These are phyloP conservation scores for Oncorhynchus masou DNA, from an alignment of 2,113 vertebrate species.

Conservation along the genomic window DNA sequence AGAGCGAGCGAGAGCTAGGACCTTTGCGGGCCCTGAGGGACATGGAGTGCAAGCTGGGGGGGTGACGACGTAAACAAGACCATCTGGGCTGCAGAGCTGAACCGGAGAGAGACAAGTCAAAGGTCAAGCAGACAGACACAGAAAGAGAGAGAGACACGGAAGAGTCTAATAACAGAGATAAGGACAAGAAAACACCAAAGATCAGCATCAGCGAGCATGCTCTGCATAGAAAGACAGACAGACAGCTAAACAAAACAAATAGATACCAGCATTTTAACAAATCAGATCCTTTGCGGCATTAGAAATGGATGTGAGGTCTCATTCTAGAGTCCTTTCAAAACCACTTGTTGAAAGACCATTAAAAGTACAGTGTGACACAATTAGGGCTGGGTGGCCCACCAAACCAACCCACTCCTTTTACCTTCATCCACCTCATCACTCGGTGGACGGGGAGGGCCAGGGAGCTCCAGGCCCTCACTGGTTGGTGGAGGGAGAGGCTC, in stretches of 20 bases:
- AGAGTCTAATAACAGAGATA: background rate
- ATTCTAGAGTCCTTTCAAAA: too few species aligned
- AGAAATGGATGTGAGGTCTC: too few species aligned
- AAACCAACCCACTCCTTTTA: slow-evolving; percentile 4
- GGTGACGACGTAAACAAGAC: slow-evolving; percentile 30
- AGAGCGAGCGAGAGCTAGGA: slow-evolving; percentile 34
- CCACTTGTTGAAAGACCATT: too few species aligned
- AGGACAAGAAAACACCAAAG: background rate
- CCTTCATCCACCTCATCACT: slow-evolving; percentile 32
- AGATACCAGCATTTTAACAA: background rate
- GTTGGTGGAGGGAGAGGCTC: slow-evolving; percentile 31
- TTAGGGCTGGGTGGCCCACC: background rate
- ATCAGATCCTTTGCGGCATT: too few species aligned
- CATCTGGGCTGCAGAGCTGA: slow-evolving; percentile 35
- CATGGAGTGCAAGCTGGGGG: slow-evolving; percentile 45
- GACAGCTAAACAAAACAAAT: background rate
- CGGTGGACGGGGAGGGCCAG: slow-evolving; percentile 53
- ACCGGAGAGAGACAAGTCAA: slow-evolving; percentile 14
- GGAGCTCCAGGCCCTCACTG: slow-evolving; percentile 43
- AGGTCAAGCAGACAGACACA: slow-evolving; percentile 3
- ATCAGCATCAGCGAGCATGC: background rate
- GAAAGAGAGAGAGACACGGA: background rate
- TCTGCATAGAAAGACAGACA: background rate
- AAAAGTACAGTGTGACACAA: too few species aligned
- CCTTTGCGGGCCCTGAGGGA: slow-evolving; percentile 46